Percentiles rank a stretch among this genome's conserved stretches.
These are phyloP conservation scores for Drosophila buzzatii DNA, from an alignment of 2,888 invertebrate species.

Conservation along the genomic window DNA sequence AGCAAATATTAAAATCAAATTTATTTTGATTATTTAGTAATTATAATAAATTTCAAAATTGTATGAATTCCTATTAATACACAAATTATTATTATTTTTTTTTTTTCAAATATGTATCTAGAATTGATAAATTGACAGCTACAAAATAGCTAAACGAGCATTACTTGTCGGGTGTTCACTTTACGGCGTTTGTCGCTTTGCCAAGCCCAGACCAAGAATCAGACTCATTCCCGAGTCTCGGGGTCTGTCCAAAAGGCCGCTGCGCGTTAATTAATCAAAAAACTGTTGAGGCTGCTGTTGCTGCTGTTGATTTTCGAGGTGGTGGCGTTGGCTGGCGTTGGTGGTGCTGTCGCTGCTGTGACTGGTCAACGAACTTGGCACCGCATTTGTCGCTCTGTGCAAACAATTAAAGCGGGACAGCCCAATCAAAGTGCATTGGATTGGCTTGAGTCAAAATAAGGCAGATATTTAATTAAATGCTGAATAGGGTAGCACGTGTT, in stretches of 20 bases:
- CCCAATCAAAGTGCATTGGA: constrained; percentile 49
- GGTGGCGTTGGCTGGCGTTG: constrained; percentile 8
- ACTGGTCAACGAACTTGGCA: constrained; percentile 70
- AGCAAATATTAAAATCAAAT: too few species aligned
- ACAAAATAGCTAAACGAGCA: constrained; percentile 30
- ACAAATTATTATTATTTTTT: too few species aligned
- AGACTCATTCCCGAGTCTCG: constrained; percentile 26
- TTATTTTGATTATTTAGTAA: too few species aligned
- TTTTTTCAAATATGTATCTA: not conserved
- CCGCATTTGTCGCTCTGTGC: constrained; percentile 46
- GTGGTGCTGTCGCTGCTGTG: constrained; percentile 4
- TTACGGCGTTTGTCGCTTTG: constrained; percentile 46
- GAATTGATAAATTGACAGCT: constrained; percentile 3
- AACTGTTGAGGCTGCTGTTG: constrained; percentile 45
- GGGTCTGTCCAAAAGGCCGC: constrained; percentile 45
- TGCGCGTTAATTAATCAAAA: constrained; percentile 77
- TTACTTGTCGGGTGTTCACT: constrained; percentile 18
- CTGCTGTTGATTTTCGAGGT: constrained; percentile 23
- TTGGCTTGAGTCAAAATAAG: constrained; percentile 23
- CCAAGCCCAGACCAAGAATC: constrained; percentile 26
- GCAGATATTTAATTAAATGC: constrained; percentile 69
- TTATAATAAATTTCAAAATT: too few species aligned
- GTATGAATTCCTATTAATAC: too few species aligned
- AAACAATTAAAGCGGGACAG: constrained; percentile 55
- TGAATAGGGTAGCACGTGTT: constrained; percentile 58